Evolutionary conservation across 1,140 invertebrate genomes (phyloP).

Genomic region (Grapholita molesta): DNA sequence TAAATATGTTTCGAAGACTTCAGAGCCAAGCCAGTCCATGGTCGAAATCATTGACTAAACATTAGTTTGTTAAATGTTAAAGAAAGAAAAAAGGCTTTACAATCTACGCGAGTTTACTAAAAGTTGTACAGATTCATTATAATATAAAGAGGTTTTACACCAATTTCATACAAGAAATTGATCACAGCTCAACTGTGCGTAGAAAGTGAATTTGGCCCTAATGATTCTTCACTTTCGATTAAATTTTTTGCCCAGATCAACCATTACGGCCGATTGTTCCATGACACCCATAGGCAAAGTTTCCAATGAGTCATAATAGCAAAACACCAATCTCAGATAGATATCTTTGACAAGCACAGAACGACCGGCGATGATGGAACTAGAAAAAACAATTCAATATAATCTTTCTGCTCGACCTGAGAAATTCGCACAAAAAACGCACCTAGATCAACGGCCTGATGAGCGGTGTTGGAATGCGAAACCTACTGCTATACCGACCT

Average conservation of each 20-base stretch:
- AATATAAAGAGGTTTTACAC: neutral
- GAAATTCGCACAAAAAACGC: neutral
- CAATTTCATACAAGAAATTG: neutral
- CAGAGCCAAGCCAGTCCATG: too few relatives aligned
- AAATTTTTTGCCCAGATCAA: neutral
- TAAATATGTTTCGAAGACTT: neutral
- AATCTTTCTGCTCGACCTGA: neutral
- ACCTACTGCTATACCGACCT: neutral
- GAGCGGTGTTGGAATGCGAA: neutral
- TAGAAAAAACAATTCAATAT: neutral
- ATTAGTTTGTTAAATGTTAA: too few relatives aligned
- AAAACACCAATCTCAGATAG: neutral
- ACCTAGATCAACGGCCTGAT: neutral
- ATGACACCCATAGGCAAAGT: neutral
- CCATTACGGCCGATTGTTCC: neutral
- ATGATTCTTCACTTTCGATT: neutral
- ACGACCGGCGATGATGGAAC: neutral
- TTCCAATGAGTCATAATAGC: neutral
- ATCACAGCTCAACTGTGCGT: neutral
- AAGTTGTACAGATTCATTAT: too few relatives aligned
- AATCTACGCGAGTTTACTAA: too few relatives aligned
- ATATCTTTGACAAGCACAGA: neutral
- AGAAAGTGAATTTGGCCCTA: neutral
- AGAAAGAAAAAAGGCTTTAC: too few relatives aligned
- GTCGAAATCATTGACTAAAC: neutral